phyloP scores from a whole-genome alignment of 2,888 invertebrate genomes.

The Dynastes grantii region DNA sequence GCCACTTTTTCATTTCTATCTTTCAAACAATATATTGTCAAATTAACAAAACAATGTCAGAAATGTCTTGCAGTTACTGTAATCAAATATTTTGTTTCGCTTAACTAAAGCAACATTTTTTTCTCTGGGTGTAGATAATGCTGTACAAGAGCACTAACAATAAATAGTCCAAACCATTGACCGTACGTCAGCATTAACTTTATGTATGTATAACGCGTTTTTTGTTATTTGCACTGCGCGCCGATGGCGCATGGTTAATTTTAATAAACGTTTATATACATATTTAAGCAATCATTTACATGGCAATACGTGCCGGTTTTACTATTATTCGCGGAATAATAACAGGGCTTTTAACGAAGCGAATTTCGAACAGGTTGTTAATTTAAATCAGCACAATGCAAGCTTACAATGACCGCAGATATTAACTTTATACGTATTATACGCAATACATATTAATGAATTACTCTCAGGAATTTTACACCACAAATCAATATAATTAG shows the following conservation, averaged over 20 bases:
- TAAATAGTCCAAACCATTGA: no score
- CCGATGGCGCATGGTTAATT: slow-evolving; percentile 8
- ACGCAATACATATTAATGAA: no score
- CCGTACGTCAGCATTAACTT: neutral
- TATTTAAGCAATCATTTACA: slow-evolving; percentile 30
- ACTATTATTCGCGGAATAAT: slow-evolving; percentile 27
- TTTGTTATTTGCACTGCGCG: neutral
- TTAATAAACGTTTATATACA: slow-evolving; percentile 35
- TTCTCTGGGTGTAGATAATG: no score
- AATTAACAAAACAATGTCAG: no score
- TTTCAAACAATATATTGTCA: no score
- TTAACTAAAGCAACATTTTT: no score
- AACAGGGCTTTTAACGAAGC: slow-evolving; percentile 35
- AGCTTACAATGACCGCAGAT: slow-evolving; percentile 2
- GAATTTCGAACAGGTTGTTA: slow-evolving; percentile 20
- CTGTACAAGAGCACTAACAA: no score
- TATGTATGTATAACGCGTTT: neutral
- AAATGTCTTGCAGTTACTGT: no score
- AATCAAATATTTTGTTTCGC: no score
- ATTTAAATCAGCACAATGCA: slow-evolving; percentile 34
- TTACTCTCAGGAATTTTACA: neutral
- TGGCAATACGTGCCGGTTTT: slow-evolving; percentile 12
- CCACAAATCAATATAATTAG: slow-evolving; percentile 3
- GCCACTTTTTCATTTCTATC: no score
- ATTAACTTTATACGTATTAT: slow-evolving; percentile 10